A percentile compares a stretch with the other conserved stretches of the same genome.
These are phyloP conservation scores for Melanophora roralis DNA, from an alignment of 2,888 invertebrate genomes.

Conservation along the genomic window DNA sequence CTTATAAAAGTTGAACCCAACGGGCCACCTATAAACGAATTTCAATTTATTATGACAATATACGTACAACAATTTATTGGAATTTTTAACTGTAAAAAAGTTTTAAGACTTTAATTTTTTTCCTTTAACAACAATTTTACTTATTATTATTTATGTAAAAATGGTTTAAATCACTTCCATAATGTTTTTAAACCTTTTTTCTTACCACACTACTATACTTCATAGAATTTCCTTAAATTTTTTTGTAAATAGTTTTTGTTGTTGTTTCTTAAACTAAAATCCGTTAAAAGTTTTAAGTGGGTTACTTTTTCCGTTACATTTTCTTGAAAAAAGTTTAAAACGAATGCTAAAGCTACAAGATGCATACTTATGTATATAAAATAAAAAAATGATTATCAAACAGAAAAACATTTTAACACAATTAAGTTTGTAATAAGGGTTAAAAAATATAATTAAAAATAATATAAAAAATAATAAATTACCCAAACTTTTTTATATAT, in stretches of 20 bases:
- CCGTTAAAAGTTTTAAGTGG: slow-evolving; percentile 65
- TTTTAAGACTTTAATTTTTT: no score
- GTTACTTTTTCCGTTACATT: slow-evolving; percentile 56
- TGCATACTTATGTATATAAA: slow-evolving; percentile 26
- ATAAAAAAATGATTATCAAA: background rate
- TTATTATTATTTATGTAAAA: no score
- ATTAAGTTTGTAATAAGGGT: background rate
- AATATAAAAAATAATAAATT: slow-evolving; percentile 22
- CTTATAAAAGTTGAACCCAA: no score
- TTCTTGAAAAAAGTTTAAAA: slow-evolving; percentile 32
- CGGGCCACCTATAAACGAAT: no score
- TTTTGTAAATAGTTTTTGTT: slow-evolving; percentile 20
- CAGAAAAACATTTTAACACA: background rate
- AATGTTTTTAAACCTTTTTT: background rate
- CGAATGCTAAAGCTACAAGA: slow-evolving; percentile 31
- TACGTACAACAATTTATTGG: no score
- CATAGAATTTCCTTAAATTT: slow-evolving; percentile 28
- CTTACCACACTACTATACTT: background rate
- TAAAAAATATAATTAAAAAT: no score
- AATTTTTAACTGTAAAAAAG: no score
- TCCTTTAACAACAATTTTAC: no score
- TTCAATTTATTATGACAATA: no score
- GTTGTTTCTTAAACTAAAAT: slow-evolving; percentile 45
- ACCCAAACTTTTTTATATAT: slow-evolving; percentile 25
- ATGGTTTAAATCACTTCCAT: no score